These are phyloP conservation scores for Gastracanthus pulcherrimus DNA, from an alignment of 2,888 invertebrate species.

Conservation along the genomic window DNA sequence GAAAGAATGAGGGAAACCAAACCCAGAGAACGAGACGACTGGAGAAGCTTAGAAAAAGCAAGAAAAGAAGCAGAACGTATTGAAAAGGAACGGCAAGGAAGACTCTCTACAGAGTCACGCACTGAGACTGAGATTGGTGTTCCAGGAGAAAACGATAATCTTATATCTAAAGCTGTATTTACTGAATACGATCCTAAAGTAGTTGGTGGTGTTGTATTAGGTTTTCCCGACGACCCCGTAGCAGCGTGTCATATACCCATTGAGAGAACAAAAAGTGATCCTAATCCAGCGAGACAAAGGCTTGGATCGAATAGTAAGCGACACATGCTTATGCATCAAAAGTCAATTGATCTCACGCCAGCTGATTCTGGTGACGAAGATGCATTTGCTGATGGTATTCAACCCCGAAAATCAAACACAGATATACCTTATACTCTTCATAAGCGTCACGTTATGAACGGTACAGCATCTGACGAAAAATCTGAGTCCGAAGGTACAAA, in stretches of 20 bases:
- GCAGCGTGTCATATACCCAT: conserved; percentile 82
- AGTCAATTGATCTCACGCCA: conserved; percentile 90
- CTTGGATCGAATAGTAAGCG: conserved; percentile 87
- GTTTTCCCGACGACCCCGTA: conserved; percentile 69
- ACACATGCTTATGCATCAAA: conserved; percentile 90
- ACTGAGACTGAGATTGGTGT: conserved; percentile 68
- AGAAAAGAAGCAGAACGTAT: conserved; percentile 73
- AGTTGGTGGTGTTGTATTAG: conserved; percentile 74
- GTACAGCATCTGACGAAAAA: conserved; percentile 81
- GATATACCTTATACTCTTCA: conserved; percentile 92
- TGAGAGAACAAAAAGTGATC: conserved; percentile 92
- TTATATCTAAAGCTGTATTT: conserved; percentile 77
- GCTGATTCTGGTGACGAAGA: conserved; percentile 92
- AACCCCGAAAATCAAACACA: conserved; percentile 76
- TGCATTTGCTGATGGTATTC: conserved; percentile 81
- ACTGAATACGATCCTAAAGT: conserved; percentile 85
- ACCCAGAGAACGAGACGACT: conserved; percentile 73
- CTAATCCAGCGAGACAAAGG: conserved; percentile 87
- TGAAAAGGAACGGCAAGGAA: conserved; percentile 69
- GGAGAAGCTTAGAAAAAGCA: conserved; percentile 73
- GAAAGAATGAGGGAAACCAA: conserved; percentile 67
- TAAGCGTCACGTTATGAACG: conserved; percentile 91
- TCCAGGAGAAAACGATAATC: conserved; percentile 68
- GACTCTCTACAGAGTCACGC: conserved; percentile 68
- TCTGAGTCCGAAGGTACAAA: conserved; percentile 73